Evolutionary conservation across 2,888 invertebrate genomes (phyloP), one percentile per base, ranked within the genome.

Genomic region (Amphipyra berbera): DNA sequence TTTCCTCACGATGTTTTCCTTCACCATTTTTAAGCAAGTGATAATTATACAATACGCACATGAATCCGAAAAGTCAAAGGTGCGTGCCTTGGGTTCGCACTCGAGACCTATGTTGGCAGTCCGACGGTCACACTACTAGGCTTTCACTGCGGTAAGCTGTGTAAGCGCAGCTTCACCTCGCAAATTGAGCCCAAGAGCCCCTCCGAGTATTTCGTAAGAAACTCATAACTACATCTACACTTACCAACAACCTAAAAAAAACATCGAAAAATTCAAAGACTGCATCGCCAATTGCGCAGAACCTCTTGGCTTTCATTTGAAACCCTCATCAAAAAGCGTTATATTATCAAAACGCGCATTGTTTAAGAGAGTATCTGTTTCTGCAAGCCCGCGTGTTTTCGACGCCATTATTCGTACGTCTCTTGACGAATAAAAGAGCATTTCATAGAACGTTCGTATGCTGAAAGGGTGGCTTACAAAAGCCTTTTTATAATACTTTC

Each of bases 401-500:
- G 86, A 89, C 89, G 83, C 88, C 81, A 89, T 87, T 88, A 89
- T 89, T 83, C 83, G 21, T 65, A 50, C 70, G 68, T 79, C 80
- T 79, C 78, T 78, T 76, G 77, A 76, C 85, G 86, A 82, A 92
- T 89, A 94, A 94, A 94, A 93, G 94, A 90, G 85, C 92, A 90
- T 90, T 91, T 89, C 90, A 89, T 85, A 81, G 84, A 83, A 82
- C 81, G 76, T 85, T 86, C 83, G 73, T 75, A 78, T 74, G 73
- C 81, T 87, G 84, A 90, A 92, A 89, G 92, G 94, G 90, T 90
- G 87, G 81, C 80, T 82, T 76, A 91, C 89, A 93, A 94, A 93
- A 89, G 89, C 79, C 87, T 91, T 92, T 93, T 92, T 91, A 89
- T 88, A 90, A 90, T 90, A 91, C 90, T 90, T 92, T 92, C 72